These are phyloP conservation scores for Pristionchus mayeri DNA, from an alignment of 2,888 invertebrate genomes.

Conservation along the genomic window DNA sequence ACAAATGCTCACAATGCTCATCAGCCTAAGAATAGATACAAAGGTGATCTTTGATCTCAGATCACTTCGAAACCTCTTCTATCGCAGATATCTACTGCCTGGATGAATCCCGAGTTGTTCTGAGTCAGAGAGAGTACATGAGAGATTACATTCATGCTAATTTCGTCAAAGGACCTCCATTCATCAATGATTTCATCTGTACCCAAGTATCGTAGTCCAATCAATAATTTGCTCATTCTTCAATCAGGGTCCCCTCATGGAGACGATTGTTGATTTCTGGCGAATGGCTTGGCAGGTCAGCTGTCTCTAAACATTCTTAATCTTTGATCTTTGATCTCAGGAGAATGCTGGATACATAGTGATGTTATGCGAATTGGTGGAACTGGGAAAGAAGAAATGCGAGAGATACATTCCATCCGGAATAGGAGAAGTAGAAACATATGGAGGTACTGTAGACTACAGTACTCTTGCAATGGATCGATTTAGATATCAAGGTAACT, in stretches of 20 bases:
- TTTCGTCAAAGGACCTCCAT: slow-evolving; percentile 50
- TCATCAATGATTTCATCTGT: slow-evolving; percentile 34
- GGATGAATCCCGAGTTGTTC: slow-evolving; percentile 20
- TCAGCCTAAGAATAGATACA: slow-evolving; percentile 31
- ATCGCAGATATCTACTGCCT: slow-evolving; percentile 24
- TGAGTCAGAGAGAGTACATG: slow-evolving; percentile 14
- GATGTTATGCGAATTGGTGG: slow-evolving; percentile 58
- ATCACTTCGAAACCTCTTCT: background rate
- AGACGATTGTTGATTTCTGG: slow-evolving; percentile 65
- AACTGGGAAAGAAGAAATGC: slow-evolving; percentile 54
- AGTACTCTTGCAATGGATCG: background rate
- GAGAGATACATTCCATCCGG: slow-evolving; percentile 25
- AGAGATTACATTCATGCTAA: slow-evolving; percentile 62
- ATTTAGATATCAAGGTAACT: slow-evolving; percentile 26
- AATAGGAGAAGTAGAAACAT: slow-evolving; percentile 1
- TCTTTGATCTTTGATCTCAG: slow-evolving; percentile 43
- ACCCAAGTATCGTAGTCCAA: background rate
- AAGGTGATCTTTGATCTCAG: slow-evolving; percentile 9
- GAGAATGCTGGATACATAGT: slow-evolving; percentile 55
- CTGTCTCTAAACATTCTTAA: background rate
- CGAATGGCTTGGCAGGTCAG: slow-evolving; percentile 56
- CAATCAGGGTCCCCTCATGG: slow-evolving; percentile 63
- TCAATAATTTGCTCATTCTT: background rate
- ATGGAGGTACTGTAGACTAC: slow-evolving; percentile 10
- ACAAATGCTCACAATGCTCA: slow-evolving; percentile 40